Evolutionary conservation across 2,797 vertebrate genomes (phyloP), one percentile per base, ranked within the genome.

Genomic region (Centropyge bicolor): DNA sequence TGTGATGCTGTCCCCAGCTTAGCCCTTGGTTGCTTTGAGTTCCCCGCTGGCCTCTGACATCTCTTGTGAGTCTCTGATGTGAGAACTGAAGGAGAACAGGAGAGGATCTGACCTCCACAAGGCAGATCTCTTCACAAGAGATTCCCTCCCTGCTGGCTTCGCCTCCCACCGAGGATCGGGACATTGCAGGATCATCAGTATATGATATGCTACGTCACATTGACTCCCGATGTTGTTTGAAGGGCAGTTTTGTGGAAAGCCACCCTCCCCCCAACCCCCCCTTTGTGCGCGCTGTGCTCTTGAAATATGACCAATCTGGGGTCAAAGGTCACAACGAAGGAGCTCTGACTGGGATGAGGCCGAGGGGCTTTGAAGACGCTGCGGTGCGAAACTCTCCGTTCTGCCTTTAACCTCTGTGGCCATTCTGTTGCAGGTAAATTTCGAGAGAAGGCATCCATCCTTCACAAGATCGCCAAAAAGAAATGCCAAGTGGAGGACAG

Each of bases 391-490:
- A 40, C n/a, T 8, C 57, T 59, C 45, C 45, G 41, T 40, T 75
- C 35, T 20, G 0, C 5, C 1, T 72, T 76, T 89, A 60, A 92
- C 62, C 68, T 6, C 10, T 41, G 51, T 61, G 66, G 60, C 31
- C 4, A 36, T 64, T 88, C 62, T 90, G 51, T 93, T 94, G 92
- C 94, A 99, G 98, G 98, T 82, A 98, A 97, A 87, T 99, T 99
- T 91, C 96, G 97, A 84, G 98, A 99, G 95, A 99, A 97, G 85
- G 98, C 97, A 0, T 98, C 98, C 67, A 99, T 99, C 90, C 97
- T 99, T 72, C 97, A 99, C 90, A 99, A 99, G 96, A 98, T 99
- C 0, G 98, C 98, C 76, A 99, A 99, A 95, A 99, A 98, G 96
- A 99, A 99, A 93, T 98, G 98, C 89, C 97, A 98, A 80, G 97